phyloP scores from a whole-genome alignment of 1,140 invertebrate genomes.

The Meloidogyne floridensis region DNA sequence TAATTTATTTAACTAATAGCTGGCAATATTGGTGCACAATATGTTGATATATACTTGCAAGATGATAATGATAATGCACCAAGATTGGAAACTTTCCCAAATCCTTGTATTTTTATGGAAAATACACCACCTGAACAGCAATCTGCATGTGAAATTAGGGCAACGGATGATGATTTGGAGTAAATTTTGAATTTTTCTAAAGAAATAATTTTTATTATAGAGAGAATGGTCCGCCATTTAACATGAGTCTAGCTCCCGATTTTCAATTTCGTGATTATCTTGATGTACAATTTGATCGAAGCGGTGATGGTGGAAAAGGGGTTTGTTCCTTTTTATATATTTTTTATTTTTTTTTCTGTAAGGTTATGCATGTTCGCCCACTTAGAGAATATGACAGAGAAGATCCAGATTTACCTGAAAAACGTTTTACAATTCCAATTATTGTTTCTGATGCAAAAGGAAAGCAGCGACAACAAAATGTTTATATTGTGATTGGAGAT shows the following conservation, averaged over 20 bases:
- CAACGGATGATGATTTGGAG: slow-evolving; percentile 57
- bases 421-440: slow-evolving; percentile 57
- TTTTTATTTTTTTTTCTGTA: slow-evolving; percentile 52
- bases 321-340: slow-evolving; percentile 20
- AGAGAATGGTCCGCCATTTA: slow-evolving; percentile 61
- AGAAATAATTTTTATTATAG: slow-evolving; percentile 35
- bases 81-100: slow-evolving; percentile 55
- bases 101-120: slow-evolving; percentile 64
- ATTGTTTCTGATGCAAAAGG: slow-evolving; percentile 55
- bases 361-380: slow-evolving; percentile 58
- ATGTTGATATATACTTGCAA: slow-evolving; percentile 62
- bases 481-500: slow-evolving; percentile 63
- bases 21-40: slow-evolving; percentile 61
- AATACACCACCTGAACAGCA: slow-evolving; percentile 57
- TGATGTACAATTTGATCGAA: slow-evolving; percentile 53
- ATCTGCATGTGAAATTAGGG: slow-evolving; percentile 59
- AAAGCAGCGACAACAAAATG: slow-evolving; percentile 42
- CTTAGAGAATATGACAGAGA: slow-evolving; percentile 58
- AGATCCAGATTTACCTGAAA: slow-evolving; percentile 50
- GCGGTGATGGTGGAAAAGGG: slow-evolving; percentile 24
- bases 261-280: slow-evolving; percentile 53
- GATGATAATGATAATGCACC: slow-evolving; percentile 66
- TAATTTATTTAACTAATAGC: slow-evolving; percentile 35
- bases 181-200: slow-evolving; percentile 15
- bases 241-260: slow-evolving; percentile 49